A percentile compares a stretch with the other conserved stretches of the same genome.
phyloP scores from a whole-genome alignment of 2,113 vertebrate genomes.

The Zonotrichia leucophrys region DNA sequence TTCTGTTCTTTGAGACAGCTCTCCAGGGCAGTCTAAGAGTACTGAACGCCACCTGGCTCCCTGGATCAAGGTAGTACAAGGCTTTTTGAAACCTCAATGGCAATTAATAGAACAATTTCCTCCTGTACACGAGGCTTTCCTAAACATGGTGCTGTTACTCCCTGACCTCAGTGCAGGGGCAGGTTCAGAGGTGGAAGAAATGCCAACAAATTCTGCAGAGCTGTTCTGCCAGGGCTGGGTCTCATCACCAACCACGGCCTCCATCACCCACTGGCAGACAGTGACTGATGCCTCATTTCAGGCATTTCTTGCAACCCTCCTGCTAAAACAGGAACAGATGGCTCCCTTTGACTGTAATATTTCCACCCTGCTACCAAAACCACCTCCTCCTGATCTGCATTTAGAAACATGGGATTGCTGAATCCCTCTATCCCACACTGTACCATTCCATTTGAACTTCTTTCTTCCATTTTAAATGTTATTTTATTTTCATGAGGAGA shows the following conservation, averaged over 20 bases:
- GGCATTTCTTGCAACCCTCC: background rate
- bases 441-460: background rate
- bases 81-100: background rate
- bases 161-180: background rate
- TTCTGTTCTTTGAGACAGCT: conserved; percentile 24
- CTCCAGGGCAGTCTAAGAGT: conserved; percentile 17
- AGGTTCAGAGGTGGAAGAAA: background rate
- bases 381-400: conserved; percentile 14
- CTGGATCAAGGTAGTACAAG: conserved; percentile 12
- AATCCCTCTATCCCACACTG: background rate
- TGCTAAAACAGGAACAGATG: conserved; percentile 11
- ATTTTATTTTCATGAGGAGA: background rate
- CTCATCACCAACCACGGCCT: background rate
- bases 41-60: background rate
- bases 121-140: background rate
- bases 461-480: background rate
- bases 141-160: background rate
- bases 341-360: background rate
- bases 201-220: background rate
- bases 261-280: background rate
- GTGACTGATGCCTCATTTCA: conserved; percentile 4
- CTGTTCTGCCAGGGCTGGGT: background rate
- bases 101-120: conserved; percentile 15
- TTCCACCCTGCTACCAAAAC: background rate
- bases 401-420: background rate